These are phyloP conservation scores for Isurus oxyrinchus DNA, from an alignment of 2,113 vertebrate species.

Conservation along the genomic window DNA sequence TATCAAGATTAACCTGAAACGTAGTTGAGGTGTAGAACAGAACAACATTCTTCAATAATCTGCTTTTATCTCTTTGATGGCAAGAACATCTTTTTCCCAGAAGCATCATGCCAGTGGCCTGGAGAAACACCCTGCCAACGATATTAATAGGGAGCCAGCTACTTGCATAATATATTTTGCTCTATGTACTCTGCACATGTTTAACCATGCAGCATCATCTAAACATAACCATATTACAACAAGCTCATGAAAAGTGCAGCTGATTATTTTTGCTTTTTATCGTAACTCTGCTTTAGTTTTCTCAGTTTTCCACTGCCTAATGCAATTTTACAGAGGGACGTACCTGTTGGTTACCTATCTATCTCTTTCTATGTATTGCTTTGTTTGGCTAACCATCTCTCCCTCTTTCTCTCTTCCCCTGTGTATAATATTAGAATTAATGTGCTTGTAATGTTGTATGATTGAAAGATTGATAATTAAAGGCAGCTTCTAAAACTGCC, in stretches of 20 bases:
- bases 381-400: background rate
- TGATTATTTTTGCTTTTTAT: background rate
- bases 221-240: background rate
- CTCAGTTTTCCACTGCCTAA: background rate
- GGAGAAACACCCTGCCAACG: background rate
- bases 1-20: conserved; percentile 19
- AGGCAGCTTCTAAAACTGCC: background rate
- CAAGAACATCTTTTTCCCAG: conserved; percentile 6
- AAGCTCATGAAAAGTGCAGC: background rate
- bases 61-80: conserved; percentile 24
- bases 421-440: background rate
- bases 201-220: background rate
- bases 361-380: background rate
- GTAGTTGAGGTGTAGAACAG: background rate
- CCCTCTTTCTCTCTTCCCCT: background rate
- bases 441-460: background rate
- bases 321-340: background rate
- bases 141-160: conserved; percentile 20
- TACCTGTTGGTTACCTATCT: background rate
- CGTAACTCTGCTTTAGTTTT: background rate
- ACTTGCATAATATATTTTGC: conserved; percentile 16
- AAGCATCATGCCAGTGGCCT: background rate
- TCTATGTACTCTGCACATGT: background rate
- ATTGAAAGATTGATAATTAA: background rate
- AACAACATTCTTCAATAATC: conserved; percentile 1